A percentile compares a stretch with the other conserved stretches of the same genome.
Evolutionary conservation across 2,113 vertebrate genomes (phyloP).

Genomic region (Sinosuthora webbiana): DNA sequence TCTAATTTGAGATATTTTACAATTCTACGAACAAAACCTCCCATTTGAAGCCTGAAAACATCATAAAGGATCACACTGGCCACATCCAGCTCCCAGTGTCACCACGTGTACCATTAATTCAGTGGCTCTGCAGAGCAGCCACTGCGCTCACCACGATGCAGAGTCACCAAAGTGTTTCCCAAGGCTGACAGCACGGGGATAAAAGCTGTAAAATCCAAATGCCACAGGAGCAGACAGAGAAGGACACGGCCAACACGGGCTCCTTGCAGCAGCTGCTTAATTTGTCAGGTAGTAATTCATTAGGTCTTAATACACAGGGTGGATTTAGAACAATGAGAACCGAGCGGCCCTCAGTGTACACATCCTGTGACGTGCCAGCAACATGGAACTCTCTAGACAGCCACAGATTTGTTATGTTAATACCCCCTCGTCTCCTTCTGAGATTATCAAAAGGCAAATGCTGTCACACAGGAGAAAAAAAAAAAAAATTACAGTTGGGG

Average conservation of each 20-base stretch:
- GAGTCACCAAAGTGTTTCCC: not conserved
- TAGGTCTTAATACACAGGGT: not conserved
- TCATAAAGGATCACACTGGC: rapidly evolving
- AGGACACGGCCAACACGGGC: not conserved
- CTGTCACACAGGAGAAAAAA: not conserved
- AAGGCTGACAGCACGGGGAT: not conserved
- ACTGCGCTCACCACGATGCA: rapidly evolving
- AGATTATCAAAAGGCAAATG: constrained; percentile 28
- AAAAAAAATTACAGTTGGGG: not conserved
- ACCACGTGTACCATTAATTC: not conserved
- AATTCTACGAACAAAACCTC: not conserved
- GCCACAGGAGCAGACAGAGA: not conserved
- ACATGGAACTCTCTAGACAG: not conserved
- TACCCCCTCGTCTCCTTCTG: not conserved
- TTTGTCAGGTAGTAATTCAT: constrained; percentile 9
- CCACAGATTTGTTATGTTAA: constrained; percentile 12
- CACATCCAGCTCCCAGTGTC: not conserved
- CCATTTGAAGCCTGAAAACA: not conserved
- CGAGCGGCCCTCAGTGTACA: not conserved
- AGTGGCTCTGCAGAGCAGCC: not conserved
- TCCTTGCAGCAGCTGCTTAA: not conserved
- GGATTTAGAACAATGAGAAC: not conserved
- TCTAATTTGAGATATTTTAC: not conserved
- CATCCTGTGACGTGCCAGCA: not conserved
- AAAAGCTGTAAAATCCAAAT: not conserved